Evolutionary conservation across 2,888 invertebrate species (phyloP).

Genomic region (Lithophane ornitopus): DNA sequence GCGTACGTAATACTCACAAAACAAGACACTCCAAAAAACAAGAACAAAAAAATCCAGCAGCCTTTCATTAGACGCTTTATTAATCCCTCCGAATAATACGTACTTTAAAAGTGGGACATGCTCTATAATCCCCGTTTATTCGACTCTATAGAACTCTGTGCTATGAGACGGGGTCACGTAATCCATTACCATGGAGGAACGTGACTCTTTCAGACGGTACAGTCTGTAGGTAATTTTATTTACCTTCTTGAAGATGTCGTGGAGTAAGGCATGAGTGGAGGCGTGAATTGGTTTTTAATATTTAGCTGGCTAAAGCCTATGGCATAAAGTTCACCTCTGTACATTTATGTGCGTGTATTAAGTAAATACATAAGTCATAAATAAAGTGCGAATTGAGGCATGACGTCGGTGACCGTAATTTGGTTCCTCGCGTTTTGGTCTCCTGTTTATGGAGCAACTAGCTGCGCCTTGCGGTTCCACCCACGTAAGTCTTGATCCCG

Average conservation of each 20-base stretch:
- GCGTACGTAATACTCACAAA: constrained; percentile 24
- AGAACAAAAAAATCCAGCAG: constrained; percentile 55
- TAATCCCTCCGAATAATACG: constrained; percentile 66
- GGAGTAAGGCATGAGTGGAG: neutral
- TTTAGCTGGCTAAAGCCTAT: neutral
- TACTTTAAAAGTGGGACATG: constrained; percentile 68
- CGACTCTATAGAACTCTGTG: constrained; percentile 64
- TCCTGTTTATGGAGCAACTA: too few relatives aligned
- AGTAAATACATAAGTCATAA: too few relatives aligned
- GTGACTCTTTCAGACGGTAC: constrained; percentile 77
- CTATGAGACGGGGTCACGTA: constrained; percentile 80
- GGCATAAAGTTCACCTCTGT: too few relatives aligned
- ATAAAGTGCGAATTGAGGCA: too few relatives aligned
- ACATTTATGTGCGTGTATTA: too few relatives aligned
- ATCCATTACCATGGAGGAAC: constrained; percentile 83
- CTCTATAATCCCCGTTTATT: constrained; percentile 68
- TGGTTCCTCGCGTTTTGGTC: too few relatives aligned
- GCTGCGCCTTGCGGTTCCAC: too few relatives aligned
- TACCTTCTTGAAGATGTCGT: constrained; percentile 69
- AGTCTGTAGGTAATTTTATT: constrained; percentile 79
- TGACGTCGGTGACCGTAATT: too few relatives aligned
- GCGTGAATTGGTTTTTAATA: neutral
- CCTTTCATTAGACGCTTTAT: constrained; percentile 65
- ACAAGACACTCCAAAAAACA: constrained; percentile 32
- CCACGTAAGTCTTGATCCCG: too few relatives aligned